Base-by-base conservation (phyloP, 2,888 invertebrate species). In the Lycocerus yunnanus region DNA sequence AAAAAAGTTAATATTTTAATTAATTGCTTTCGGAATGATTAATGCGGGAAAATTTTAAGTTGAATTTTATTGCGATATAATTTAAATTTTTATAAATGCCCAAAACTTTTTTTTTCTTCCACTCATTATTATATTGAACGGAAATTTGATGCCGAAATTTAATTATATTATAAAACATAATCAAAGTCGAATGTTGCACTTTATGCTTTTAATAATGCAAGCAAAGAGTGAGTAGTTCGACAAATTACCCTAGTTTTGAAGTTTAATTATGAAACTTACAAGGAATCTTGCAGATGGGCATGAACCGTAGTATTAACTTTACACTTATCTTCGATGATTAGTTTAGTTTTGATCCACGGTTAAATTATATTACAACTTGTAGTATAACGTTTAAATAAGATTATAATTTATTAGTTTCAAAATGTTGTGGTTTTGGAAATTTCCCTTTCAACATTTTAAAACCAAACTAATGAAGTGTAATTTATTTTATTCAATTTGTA, bases 251-350 rank as follows among this genome's bases (percentile, higher is more conserved):
- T 63, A 63, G 61, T 63, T 63, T 13, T 18, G 61, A 63, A 63
- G 61, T 63, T 63, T 63, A 63, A 63, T 63, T 63, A 63, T 63
- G 61, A 63, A 63, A 63, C 61, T 63, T 63, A 5, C 61, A 63
- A n/a, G 61, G 61, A 63, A 63, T 63, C 61, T 63, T 18, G 61
- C 13, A 63, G 18, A 63, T 18, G 61, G 61, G 61, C 61, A 63
- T 63, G 61, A 63, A 63, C 15, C 43, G 43, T 43, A 43, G n/a
- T 43, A 43, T 43, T 43, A 43, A 43, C 43, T 43, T 43, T 43
- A 43, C 43, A 18, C 61, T 63, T 63, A 63, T 63, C 61, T 63
- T 63, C 20, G 15, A 63, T 63, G 61, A 63, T 63, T 63, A 63
- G 61, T 63, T 63, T 63, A 43, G 43, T 43, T 43, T 43, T 43